Conservation (phyloP, 1,140 invertebrate genomes). For the Tetranychus cinnabarinus region DNA sequence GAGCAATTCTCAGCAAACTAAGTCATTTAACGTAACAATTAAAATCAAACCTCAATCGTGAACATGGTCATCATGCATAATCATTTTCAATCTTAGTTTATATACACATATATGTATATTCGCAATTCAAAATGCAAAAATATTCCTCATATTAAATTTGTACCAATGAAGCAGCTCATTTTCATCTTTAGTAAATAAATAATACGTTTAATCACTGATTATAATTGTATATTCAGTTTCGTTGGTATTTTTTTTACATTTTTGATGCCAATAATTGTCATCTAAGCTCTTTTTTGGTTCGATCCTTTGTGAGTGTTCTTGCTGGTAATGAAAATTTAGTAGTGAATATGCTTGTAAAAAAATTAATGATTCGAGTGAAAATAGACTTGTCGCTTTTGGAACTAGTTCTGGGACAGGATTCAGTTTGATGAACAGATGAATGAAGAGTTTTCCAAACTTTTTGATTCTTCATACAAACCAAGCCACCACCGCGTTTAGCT, state of each 20-base stretch:
- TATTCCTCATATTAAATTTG: no score
- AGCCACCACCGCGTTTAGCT: slow-evolving; percentile 49
- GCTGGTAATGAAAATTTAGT: neutral
- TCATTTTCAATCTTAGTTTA: no score
- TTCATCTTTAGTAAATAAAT: no score
- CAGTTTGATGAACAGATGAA: neutral
- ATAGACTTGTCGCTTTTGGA: neutral
- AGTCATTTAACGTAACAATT: no score
- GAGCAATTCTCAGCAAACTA: no score
- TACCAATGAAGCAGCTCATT: no score
- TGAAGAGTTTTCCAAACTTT: neutral
- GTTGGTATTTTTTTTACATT: neutral
- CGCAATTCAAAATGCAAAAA: no score
- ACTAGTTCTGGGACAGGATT: neutral
- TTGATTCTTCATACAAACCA: slow-evolving; percentile 31
- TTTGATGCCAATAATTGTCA: neutral
- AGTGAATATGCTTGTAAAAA: neutral
- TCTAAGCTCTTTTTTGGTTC: neutral
- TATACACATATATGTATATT: no score
- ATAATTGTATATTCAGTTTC: no score
- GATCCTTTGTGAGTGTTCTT: neutral
- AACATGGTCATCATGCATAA: no score
- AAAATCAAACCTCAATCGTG: no score
- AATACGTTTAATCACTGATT: no score
- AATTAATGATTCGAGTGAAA: neutral